Evolutionary conservation across 2,113 vertebrate species (phyloP).

Genomic region (Clupea harengus): DNA sequence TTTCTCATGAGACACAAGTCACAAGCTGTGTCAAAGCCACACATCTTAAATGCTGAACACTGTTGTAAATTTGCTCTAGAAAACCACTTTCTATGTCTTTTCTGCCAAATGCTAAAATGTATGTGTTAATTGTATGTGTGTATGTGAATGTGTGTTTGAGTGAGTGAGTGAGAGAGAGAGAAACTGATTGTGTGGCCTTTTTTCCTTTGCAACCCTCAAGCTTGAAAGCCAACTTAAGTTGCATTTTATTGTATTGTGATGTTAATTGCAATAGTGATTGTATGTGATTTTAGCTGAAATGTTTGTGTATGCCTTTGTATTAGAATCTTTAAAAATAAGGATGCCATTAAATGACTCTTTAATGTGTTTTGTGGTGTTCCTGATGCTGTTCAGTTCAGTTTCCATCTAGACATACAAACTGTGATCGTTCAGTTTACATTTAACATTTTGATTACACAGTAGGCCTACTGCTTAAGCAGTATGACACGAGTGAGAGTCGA

Average conservation of each 20-base stretch:
- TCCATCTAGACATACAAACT: neutral
- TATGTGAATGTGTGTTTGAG: constrained; percentile 12
- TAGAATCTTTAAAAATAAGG: constrained; percentile 64
- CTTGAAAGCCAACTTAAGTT: constrained; percentile 56
- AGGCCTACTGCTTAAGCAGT: too few species aligned
- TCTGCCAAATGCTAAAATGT: constrained; percentile 30
- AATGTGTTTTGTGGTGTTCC: constrained; percentile 42
- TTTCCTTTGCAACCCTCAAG: constrained; percentile 30
- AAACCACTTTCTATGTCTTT: constrained; percentile 45
- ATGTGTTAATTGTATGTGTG: constrained; percentile 23
- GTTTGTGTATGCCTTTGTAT: constrained; percentile 73
- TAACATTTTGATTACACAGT: too few species aligned
- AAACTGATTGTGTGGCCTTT: constrained; percentile 47
- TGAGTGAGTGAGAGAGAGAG: constrained; percentile 12
- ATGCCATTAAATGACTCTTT: constrained; percentile 70
- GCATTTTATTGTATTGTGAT: constrained; percentile 65
- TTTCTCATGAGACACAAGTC: constrained; percentile 26
- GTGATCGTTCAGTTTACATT: neutral
- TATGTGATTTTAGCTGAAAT: constrained; percentile 72
- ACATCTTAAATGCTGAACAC: constrained; percentile 61
- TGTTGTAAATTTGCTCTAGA: constrained; percentile 45
- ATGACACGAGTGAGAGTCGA: too few species aligned
- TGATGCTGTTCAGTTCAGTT: neutral
- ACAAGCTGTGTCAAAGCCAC: constrained; percentile 59
- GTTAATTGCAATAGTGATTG: constrained; percentile 69